A percentile compares a stretch with the other conserved stretches of the same genome.
Conservation (phyloP, 2,113 vertebrate genomes). For the Clarias magur region DNA sequence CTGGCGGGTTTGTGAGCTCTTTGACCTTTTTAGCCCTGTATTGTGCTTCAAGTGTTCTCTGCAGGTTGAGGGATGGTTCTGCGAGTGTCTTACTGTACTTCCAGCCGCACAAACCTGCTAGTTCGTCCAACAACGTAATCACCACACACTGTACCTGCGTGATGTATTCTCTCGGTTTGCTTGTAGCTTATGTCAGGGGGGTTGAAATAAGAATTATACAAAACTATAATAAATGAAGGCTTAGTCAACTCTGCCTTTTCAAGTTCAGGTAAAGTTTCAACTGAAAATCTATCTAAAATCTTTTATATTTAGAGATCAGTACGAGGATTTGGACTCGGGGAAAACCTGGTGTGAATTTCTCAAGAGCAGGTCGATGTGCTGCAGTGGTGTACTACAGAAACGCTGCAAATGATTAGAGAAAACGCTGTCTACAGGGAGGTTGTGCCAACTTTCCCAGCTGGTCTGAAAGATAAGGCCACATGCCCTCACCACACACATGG, state of each 20-base stretch:
- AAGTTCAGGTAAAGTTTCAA: too few species aligned
- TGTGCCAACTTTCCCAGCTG: constrained; percentile 58
- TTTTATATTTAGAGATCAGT: not conserved
- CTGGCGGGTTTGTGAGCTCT: constrained; percentile 73
- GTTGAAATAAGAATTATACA: not conserved
- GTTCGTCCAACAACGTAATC: constrained; percentile 72
- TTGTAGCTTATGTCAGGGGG: too few species aligned
- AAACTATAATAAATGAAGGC: not conserved
- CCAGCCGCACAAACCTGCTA: constrained; percentile 20
- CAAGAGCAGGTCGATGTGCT: not conserved
- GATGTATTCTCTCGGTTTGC: not conserved
- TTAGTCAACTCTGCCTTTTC: not conserved
- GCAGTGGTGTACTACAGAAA: not conserved
- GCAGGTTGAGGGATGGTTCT: constrained; percentile 29
- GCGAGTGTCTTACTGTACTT: constrained; percentile 47
- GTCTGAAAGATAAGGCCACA: constrained; percentile 60
- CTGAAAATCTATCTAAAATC: too few species aligned
- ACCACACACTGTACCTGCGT: constrained; percentile 50
- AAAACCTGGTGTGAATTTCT: constrained; percentile 1
- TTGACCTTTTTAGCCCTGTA: constrained; percentile 54
- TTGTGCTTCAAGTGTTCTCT: constrained; percentile 59
- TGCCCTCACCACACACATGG: constrained; percentile 33
- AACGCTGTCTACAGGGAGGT: not conserved
- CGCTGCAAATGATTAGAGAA: constrained; percentile 54
- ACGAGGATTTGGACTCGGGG: not conserved